Percentiles rank a stretch among this genome's conserved stretches.
Conservation (phyloP, 2,888 invertebrate genomes). For the Listrodromus nycthemerus region DNA sequence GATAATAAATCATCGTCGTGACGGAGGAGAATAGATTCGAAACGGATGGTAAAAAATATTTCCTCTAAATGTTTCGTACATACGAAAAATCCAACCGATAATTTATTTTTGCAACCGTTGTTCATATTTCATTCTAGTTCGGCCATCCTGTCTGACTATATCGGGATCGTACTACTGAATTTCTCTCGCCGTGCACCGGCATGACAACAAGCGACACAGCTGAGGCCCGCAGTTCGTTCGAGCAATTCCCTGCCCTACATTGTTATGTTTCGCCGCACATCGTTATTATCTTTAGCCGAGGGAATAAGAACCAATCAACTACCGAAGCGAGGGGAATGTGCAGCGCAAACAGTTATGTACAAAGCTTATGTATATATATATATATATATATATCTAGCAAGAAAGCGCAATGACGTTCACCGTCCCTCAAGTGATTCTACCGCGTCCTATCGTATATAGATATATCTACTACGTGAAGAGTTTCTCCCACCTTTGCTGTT, state of each 20-base stretch:
- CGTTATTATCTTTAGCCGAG: constrained; percentile 18
- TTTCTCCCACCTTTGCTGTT: constrained; percentile 28
- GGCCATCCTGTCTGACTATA: background rate
- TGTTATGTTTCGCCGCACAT: background rate
- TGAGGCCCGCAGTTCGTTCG: constrained; percentile 2
- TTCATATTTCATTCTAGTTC: background rate
- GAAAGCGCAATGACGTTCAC: constrained; percentile 49
- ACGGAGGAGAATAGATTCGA: constrained; percentile 13
- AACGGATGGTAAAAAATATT: background rate
- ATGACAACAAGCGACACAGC: background rate
- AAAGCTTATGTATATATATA: constrained; percentile 9
- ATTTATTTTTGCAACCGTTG: background rate
- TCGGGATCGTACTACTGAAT: constrained; percentile 5
- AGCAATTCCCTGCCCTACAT: background rate
- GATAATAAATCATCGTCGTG: constrained; percentile 23
- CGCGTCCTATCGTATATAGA: constrained; percentile 40
- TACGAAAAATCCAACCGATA: background rate
- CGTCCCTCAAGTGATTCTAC: constrained; percentile 52
- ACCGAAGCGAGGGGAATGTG: constrained; percentile 10
- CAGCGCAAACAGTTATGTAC: constrained; percentile 1
- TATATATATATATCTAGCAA: constrained; percentile 19
- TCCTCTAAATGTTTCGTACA: background rate
- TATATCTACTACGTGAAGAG: constrained; percentile 37
- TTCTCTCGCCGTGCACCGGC: background rate
- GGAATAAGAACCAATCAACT: constrained; percentile 37